Base-by-base conservation (phyloP, 2,113 vertebrate genomes). In the Pionites leucogaster region DNA sequence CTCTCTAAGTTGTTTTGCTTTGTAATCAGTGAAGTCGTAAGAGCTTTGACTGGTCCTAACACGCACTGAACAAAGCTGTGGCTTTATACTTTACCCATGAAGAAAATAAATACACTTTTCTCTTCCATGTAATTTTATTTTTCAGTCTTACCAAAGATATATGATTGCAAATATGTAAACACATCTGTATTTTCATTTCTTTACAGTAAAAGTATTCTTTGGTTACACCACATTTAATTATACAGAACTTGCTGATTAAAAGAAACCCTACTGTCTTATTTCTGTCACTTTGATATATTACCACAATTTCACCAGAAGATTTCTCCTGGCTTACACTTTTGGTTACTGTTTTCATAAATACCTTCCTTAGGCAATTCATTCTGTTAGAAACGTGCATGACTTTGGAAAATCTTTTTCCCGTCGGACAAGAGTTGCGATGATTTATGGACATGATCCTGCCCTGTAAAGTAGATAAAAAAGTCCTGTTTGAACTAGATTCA, bases 211-310 rank as follows among this genome's bases (percentile, higher is more conserved):
- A 63, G 2, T 57, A 27, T 6, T 76, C 24, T 93, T 87, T 80
- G 37, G 41, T 85, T 87, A 47, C 17, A 88, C 27, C 17, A 74
- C 31, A 77, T 94, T 94, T 93, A 95, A 94, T 96, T 97, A 95
- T 60, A 78, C 17, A 55, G 50, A 88, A 50, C 19, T 71, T 27
- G 9, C 55, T 88, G 83, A 94, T 94, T 95, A 95, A 94, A 95
- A 92, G 76, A 91, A 97, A 91, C 46, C 33, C 47, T 57, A 78
- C 83, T 88, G 72, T 94, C 93, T 96, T 91, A 80, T 86, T 95
- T 95, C 92, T 93, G 95, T 91, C 89, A 82, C 41, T 97, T 95
- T 95, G 95, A 95, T 96, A 37, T 85, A 95, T 93, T 94, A 88
- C 42, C 50, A 50, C 71, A 92, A 93, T 97, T 96, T 93, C 53